Conservation (phyloP, 2,113 vertebrate species). For the Megaleporinus macrocephalus region DNA sequence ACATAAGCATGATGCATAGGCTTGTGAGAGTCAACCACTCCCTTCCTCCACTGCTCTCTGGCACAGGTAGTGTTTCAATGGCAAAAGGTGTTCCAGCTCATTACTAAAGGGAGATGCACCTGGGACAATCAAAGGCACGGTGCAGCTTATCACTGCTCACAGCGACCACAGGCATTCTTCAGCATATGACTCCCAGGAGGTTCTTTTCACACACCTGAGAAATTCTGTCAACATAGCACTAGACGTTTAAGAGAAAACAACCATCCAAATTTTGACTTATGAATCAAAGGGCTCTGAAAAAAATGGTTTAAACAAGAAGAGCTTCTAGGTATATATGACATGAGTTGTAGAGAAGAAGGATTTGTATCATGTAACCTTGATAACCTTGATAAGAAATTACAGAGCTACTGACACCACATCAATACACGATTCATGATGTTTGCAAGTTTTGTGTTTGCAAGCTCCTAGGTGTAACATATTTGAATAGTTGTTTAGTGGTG, state of each 20-base stretch:
- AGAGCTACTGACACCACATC: constrained; percentile 15
- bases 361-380: not conserved
- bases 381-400: constrained; percentile 8
- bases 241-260: constrained; percentile 7
- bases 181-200: constrained; percentile 14
- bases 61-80: constrained; percentile 28
- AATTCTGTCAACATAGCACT: constrained; percentile 35
- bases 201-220: constrained; percentile 39
- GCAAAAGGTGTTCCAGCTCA: constrained; percentile 39
- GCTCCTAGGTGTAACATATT: constrained; percentile 28
- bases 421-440: constrained; percentile 8
- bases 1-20: constrained; percentile 45
- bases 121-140: constrained; percentile 38
- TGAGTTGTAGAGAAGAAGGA: not conserved
- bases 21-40: constrained; percentile 39
- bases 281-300: no score
- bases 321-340: not conserved
- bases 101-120: constrained; percentile 47
- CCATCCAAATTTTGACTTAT: not conserved
- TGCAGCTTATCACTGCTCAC: constrained; percentile 38
- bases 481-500: not conserved
- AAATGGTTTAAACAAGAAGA: not conserved
- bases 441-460: not conserved
- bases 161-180: constrained; percentile 38
- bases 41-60: constrained; percentile 6